A percentile compares a stretch with the other conserved stretches of the same genome.
phyloP scores from a whole-genome alignment of 2,113 vertebrate genomes.

The Platichthys flesus region DNA sequence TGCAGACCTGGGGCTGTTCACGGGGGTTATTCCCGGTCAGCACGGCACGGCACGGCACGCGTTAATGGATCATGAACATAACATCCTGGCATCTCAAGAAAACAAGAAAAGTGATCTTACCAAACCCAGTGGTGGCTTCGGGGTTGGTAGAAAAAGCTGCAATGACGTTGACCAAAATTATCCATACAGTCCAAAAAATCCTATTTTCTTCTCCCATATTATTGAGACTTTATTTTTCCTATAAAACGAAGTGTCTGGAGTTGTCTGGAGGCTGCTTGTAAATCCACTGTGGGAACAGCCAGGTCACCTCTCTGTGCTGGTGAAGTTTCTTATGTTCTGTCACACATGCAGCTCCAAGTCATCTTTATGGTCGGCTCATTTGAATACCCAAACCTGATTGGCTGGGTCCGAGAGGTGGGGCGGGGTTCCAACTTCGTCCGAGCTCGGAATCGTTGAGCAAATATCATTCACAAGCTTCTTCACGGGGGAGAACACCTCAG shows the following conservation, averaged over 20 bases:
- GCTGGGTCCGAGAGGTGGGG: constrained; percentile 60
- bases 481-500: not conserved
- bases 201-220: constrained; percentile 80
- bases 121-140: constrained; percentile 61
- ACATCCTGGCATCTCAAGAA: not conserved
- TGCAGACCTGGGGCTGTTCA: constrained; percentile 7
- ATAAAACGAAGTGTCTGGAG: not conserved
- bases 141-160: constrained; percentile 67
- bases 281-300: constrained; percentile 43
- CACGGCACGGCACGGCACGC: not conserved
- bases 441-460: not conserved
- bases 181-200: constrained; percentile 76
- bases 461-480: constrained; percentile 34
- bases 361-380: constrained; percentile 81
- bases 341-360: constrained; percentile 64
- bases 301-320: not conserved
- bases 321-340: constrained; percentile 67
- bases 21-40: constrained; percentile 58
- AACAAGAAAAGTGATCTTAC: constrained; percentile 66
- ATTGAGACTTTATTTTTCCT: constrained; percentile 30
- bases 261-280: constrained; percentile 5
- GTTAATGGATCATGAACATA: constrained; percentile 1
- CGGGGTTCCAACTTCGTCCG: constrained; percentile 57
- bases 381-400: constrained; percentile 77
- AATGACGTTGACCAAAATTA: constrained; percentile 72